Conservation (phyloP, 92 coral and sea anemone genomes). For the Muricea muricata region DNA sequence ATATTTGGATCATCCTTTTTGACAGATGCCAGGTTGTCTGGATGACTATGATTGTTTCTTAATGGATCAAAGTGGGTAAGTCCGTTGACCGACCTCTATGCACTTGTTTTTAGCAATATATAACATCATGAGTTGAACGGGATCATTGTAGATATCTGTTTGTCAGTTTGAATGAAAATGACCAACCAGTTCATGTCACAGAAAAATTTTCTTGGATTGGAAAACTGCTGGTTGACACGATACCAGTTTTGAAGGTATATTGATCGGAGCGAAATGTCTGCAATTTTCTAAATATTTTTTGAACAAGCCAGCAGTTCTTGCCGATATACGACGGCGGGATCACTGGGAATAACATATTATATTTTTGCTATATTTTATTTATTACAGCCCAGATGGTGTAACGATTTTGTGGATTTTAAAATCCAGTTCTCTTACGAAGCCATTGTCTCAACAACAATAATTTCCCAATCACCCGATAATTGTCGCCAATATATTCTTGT, state of each 20-base stretch:
- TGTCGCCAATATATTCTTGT: slow-evolving; percentile 70
- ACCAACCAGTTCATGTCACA: slow-evolving; percentile 53
- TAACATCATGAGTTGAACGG: background rate
- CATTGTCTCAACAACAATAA: background rate
- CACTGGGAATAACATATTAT: no score
- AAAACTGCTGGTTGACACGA: slow-evolving; percentile 26
- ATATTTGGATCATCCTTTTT: background rate
- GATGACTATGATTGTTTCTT: slow-evolving; percentile 59
- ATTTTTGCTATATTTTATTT: background rate
- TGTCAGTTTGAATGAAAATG: slow-evolving; percentile 19
- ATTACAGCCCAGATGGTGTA: slow-evolving; percentile 75
- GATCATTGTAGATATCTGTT: slow-evolving; percentile 6
- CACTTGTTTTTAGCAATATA: background rate
- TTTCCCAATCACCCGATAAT: slow-evolving; percentile 49
- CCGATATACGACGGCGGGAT: no score
- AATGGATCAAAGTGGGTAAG: slow-evolving; percentile 77
- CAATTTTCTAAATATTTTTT: no score
- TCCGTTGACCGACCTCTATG: no score
- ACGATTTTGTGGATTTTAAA: slow-evolving; percentile 61
- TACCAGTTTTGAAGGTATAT: slow-evolving; percentile 42
- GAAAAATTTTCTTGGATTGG: slow-evolving; percentile 76
- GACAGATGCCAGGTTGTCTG: slow-evolving; percentile 58
- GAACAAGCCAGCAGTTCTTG: no score
- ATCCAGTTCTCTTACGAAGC: slow-evolving; percentile 63
- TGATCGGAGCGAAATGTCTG: background rate